Percentiles rank a stretch among this genome's conserved stretches.
Evolutionary conservation across 2,797 vertebrate species (phyloP).

Genomic region (Coranthus polyacanthus): DNA sequence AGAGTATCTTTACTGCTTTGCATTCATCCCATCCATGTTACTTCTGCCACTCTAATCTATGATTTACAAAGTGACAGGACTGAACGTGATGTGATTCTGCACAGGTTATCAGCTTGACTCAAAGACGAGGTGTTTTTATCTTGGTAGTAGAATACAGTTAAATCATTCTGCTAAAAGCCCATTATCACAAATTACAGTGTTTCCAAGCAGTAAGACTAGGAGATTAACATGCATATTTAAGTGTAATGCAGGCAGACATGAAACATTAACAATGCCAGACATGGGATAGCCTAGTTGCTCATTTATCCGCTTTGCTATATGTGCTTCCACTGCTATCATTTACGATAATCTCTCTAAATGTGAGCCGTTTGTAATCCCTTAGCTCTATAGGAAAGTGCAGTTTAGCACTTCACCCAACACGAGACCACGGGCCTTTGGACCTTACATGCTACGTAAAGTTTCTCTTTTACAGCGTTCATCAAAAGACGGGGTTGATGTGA

Average conservation of each 20-base stretch:
- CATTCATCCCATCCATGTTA: too few relatives aligned
- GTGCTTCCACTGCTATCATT: conserved; percentile 45
- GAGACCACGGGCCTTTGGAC: conserved; percentile 10
- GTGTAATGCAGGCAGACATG: background rate
- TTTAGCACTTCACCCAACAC: conserved; percentile 24
- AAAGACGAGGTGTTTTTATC: background rate
- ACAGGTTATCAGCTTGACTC: conserved; percentile 8
- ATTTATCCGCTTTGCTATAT: conserved; percentile 13
- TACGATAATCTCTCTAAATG: conserved; percentile 26
- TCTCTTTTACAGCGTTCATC: background rate
- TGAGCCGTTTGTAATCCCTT: conserved; percentile 49
- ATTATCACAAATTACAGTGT: background rate
- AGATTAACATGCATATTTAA: background rate
- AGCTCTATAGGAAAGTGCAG: conserved; percentile 30
- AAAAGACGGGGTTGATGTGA: conserved; percentile 11
- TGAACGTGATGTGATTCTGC: conserved; percentile 12
- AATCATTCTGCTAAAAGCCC: background rate
- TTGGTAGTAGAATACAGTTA: background rate
- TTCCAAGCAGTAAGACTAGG: background rate
- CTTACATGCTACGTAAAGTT: too few relatives aligned
- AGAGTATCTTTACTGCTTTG: too few relatives aligned
- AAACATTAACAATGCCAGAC: conserved; percentile 29
- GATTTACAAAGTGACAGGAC: background rate
- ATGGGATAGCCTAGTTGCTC: conserved; percentile 18
- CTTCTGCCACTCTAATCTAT: too few relatives aligned